Conservation (phyloP, 1,140 invertebrate genomes). For the Brachionus koreanus region DNA sequence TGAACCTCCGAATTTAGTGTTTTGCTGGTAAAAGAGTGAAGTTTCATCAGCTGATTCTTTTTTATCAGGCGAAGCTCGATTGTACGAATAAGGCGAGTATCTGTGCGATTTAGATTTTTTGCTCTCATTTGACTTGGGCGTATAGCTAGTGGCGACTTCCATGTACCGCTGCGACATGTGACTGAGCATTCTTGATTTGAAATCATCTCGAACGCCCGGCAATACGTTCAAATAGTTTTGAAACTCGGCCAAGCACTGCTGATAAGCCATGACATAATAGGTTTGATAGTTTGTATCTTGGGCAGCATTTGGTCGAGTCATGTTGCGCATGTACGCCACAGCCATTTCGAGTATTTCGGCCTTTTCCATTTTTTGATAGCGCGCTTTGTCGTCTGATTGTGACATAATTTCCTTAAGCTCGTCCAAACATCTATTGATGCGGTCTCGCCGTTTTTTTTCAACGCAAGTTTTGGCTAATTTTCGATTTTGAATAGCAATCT, state of each 20-base stretch:
- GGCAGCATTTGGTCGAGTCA: background rate
- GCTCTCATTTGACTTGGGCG: background rate
- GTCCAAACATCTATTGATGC: slow-evolving; percentile 44
- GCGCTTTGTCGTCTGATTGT: slow-evolving; percentile 31
- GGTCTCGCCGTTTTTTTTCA: slow-evolving; percentile 44
- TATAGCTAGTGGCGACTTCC: background rate
- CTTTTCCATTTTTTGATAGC: slow-evolving; percentile 45
- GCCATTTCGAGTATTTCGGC: slow-evolving; percentile 46
- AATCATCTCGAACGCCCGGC: slow-evolving; percentile 14
- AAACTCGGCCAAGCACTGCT: slow-evolving; percentile 34
- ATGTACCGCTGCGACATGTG: slow-evolving; percentile 19
- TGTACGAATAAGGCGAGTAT: slow-evolving; percentile 8
- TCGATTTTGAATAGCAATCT: slow-evolving; percentile 43
- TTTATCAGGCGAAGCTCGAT: background rate
- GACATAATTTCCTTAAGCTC: slow-evolving; percentile 43
- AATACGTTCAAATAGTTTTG: slow-evolving; percentile 30
- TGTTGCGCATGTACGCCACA: slow-evolving; percentile 29
- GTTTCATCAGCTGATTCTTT: background rate
- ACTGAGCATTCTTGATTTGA: background rate
- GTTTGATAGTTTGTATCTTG: background rate
- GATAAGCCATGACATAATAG: slow-evolving; percentile 22
- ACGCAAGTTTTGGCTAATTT: slow-evolving; percentile 45
- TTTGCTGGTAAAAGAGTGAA: background rate
- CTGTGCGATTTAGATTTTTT: background rate
- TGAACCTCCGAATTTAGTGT: slow-evolving; percentile 1